These are phyloP conservation scores for Tichodroma muraria DNA, from an alignment of 2,113 vertebrate genomes.

Conservation along the genomic window DNA sequence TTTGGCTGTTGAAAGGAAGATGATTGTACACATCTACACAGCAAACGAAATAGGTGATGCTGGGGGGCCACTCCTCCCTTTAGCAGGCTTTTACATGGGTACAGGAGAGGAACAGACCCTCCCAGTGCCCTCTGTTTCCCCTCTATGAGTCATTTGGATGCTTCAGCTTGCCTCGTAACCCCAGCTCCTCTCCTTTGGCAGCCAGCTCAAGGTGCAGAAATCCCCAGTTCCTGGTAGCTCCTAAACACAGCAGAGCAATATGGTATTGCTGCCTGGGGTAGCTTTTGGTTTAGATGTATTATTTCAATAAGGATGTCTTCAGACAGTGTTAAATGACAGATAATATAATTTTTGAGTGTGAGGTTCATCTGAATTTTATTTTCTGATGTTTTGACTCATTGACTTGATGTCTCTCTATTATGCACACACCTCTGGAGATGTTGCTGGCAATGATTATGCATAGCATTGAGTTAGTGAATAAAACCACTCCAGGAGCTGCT, in stretches of 20 bases:
- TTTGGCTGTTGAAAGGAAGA: background rate
- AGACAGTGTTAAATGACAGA: slow-evolving; percentile 54
- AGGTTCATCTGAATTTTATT: slow-evolving; percentile 65
- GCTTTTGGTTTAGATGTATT: background rate
- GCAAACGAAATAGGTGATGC: background rate
- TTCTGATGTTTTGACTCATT: slow-evolving; percentile 72
- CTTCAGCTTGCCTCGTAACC: background rate
- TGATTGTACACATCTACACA: no score
- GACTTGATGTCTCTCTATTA: slow-evolving; percentile 66
- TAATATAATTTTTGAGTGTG: slow-evolving; percentile 37
- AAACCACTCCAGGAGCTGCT: slow-evolving; percentile 57
- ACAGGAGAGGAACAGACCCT: background rate
- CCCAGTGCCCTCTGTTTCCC: background rate
- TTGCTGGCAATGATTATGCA: slow-evolving; percentile 59
- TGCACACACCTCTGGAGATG: slow-evolving; percentile 56
- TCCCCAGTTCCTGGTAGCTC: background rate
- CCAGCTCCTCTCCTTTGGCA: background rate
- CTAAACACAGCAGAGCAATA: background rate
- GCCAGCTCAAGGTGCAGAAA: background rate
- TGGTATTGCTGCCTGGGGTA: background rate
- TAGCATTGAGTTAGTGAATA: slow-evolving; percentile 61
- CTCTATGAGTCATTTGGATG: background rate
- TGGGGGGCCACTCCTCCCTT: background rate
- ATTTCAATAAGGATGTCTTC: slow-evolving; percentile 51
- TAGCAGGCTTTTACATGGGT: background rate